These are phyloP conservation scores for Drosophila pseudotalamancana DNA, from an alignment of 2,888 invertebrate genomes.

Conservation along the genomic window DNA sequence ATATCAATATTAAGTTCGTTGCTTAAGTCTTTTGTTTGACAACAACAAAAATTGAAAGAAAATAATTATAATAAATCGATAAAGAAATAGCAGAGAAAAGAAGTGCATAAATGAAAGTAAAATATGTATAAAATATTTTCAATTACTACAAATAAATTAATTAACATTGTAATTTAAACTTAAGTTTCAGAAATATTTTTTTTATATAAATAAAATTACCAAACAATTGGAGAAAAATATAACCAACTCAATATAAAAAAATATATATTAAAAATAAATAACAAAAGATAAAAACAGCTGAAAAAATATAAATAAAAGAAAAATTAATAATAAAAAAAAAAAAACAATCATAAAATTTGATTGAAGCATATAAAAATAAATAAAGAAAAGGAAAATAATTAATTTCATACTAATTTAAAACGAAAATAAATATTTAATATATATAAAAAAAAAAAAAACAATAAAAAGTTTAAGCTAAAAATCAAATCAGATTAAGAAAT, in stretches of 20 bases:
- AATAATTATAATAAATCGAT: neutral
- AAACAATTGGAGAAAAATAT: neutral
- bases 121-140: too few species aligned
- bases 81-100: too few species aligned
- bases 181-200: too few species aligned
- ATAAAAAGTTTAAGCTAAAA: neutral
- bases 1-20: constrained; percentile 76
- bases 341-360: neutral
- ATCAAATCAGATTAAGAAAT: neutral
- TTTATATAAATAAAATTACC: too few species aligned
- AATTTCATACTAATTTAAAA: too few species aligned
- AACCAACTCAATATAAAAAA: constrained; percentile 4
- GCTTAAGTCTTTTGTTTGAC: constrained; percentile 75
- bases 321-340: constrained; percentile 11
- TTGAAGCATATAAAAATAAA: neutral
- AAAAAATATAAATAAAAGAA: neutral
- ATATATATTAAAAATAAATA: constrained; percentile 9
- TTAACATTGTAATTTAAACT: too few species aligned
- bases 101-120: too few species aligned
- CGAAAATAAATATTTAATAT: neutral
- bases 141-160: too few species aligned
- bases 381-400: neutral
- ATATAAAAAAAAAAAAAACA: constrained; percentile 9
- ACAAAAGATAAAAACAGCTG: neutral
- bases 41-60: neutral